A percentile compares a stretch with the other conserved stretches of the same genome.
These are phyloP conservation scores for Megaceryle alcyon DNA, from an alignment of 2,797 vertebrate species.

Conservation along the genomic window DNA sequence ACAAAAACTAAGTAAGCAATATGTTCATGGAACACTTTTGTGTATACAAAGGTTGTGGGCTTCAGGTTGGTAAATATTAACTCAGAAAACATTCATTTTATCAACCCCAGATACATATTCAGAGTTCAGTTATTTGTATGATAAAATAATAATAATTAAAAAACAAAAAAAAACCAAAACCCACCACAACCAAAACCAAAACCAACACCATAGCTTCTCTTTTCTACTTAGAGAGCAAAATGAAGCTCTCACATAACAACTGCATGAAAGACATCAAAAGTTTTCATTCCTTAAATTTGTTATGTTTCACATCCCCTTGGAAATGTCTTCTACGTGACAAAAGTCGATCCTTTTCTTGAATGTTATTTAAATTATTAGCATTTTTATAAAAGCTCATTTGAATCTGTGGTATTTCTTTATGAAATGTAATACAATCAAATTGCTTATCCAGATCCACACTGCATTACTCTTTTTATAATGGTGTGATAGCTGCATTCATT, in stretches of 20 bases:
- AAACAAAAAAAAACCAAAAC: too few species aligned
- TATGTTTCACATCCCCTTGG: background rate
- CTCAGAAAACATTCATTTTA: background rate
- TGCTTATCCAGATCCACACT: background rate
- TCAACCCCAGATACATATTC: background rate
- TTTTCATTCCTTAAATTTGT: background rate
- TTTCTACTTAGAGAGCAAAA: background rate
- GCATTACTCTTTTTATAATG: background rate
- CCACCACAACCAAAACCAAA: too few species aligned
- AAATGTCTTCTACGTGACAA: background rate
- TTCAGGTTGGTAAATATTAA: background rate
- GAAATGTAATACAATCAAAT: background rate
- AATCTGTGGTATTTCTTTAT: background rate
- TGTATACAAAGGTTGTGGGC: background rate
- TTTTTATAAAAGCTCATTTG: slow-evolving; percentile 8
- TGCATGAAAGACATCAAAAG: background rate
- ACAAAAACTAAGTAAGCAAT: background rate
- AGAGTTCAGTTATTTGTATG: background rate
- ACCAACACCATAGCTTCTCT: background rate
- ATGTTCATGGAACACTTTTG: background rate
- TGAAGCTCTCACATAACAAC: background rate
- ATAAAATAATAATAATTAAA: background rate
- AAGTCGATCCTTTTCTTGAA: background rate
- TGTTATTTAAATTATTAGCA: background rate
- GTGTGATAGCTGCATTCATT: background rate